These are phyloP conservation scores for Xenotilapia leptura DNA, from an alignment of 2,113 vertebrate genomes.

Conservation along the genomic window DNA sequence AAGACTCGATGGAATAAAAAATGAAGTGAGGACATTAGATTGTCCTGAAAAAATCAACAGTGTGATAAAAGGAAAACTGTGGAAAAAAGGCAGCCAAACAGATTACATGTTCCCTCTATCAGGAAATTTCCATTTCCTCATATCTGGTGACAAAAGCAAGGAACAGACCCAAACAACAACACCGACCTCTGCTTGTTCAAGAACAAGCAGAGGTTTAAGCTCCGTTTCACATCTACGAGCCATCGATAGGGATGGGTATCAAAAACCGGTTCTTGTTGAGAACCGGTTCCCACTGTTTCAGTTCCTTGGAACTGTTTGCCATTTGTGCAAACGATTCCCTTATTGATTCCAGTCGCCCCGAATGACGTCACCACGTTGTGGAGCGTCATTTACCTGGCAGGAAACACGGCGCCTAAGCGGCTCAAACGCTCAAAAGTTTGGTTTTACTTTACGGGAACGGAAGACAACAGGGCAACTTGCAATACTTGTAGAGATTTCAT, in stretches of 20 bases:
- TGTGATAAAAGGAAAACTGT: conserved; percentile 1
- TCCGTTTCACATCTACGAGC: neutral
- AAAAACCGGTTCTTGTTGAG: no score
- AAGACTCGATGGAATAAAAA: conserved; percentile 50
- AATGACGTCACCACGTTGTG: no score
- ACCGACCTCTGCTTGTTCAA: neutral
- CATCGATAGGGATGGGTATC: no score
- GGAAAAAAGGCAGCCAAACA: conserved; percentile 11
- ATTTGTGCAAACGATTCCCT: no score
- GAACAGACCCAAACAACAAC: conserved; percentile 17
- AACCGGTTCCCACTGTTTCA: no score
- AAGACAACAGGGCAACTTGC: no score
- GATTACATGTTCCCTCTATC: conserved; percentile 5
- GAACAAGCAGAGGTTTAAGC: neutral
- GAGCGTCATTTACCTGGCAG: no score
- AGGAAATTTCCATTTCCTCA: neutral
- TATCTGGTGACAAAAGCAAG: conserved; percentile 29
- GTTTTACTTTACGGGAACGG: rapidly evolving
- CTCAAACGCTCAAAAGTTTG: no score
- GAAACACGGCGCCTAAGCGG: no score
- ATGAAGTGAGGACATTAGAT: conserved; percentile 48
- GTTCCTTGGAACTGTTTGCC: rapidly evolving
- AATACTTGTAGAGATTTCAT: no score
- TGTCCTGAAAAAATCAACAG: conserved; percentile 23
- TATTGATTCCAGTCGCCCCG: no score